These are phyloP conservation scores for Leucopternis melanops DNA, from an alignment of 2,113 vertebrate genomes.

Conservation along the genomic window DNA sequence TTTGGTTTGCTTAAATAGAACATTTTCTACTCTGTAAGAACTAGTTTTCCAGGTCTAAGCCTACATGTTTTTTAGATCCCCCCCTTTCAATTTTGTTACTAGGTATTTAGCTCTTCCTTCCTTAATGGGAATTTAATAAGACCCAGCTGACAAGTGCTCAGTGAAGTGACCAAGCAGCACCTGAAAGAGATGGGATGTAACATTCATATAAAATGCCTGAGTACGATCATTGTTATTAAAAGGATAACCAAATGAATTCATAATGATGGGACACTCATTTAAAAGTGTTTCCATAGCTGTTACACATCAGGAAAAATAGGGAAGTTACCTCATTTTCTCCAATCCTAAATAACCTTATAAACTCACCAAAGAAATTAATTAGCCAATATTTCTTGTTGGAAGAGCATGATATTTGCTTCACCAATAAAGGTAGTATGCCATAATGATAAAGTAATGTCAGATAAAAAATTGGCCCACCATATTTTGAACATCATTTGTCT, in stretches of 20 bases:
- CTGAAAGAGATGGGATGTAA: conserved; percentile 47
- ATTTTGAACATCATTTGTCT: too few species aligned
- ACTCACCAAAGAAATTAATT: conserved; percentile 64
- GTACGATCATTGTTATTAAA: conserved; percentile 25
- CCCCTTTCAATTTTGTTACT: not conserved
- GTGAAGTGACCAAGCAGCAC: conserved; percentile 36
- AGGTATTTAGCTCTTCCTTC: conserved; percentile 43
- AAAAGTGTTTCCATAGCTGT: conserved; percentile 65
- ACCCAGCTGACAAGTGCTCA: conserved; percentile 37
- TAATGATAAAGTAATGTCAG: too few species aligned
- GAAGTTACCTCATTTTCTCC: conserved; percentile 68
- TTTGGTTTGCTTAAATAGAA: not conserved
- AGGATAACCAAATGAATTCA: conserved; percentile 45
- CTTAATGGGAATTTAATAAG: conserved; percentile 52
- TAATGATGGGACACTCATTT: conserved; percentile 52
- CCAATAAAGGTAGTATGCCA: too few species aligned
- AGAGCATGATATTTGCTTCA: too few species aligned
- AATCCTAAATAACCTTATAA: conserved; percentile 59
- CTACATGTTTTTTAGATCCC: not conserved
- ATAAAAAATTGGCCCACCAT: too few species aligned
- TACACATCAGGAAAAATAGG: conserved; percentile 48
- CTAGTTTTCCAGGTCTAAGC: conserved; percentile 34
- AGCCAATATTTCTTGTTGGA: conserved; percentile 64
- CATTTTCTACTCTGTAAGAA: not conserved
- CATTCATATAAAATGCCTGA: not conserved